Base-by-base conservation (phyloP, 2,797 vertebrate species). In the Brachyalestes nurse region DNA sequence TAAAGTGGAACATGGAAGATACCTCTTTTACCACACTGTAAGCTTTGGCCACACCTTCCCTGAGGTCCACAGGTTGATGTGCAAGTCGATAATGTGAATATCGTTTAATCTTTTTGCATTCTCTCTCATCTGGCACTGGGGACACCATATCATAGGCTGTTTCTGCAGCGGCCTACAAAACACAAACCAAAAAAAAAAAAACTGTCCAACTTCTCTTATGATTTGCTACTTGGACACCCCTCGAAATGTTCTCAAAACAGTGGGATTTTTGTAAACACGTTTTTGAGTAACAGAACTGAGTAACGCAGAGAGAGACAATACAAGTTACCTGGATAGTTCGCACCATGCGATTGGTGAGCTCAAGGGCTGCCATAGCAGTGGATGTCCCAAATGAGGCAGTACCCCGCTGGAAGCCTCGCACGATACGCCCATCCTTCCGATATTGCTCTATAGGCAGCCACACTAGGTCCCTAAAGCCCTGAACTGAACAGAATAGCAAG, bases 61-160 rank as follows among this genome's bases (percentile, higher is more conserved):
- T 92, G 65, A 99, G 93, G 89, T 99, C 97, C 0, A 98, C 97
- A 0, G 98, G 98, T 88, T 99, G 98, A 87, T 97, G 96, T 85
- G 97, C 94, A 85, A 97, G 88, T 62, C 97, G 96, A 72, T 96
- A 96, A 82, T 96, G 96, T 42, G 96, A 94, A 85, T 96, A 96
- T 34, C 96, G 94, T 79, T 95, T 98, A 25, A 95, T 89, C 85
- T 94, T 97, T 86, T 95, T 97, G 34, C 94, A 91, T 82, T 98
- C 96, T 49, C 93, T 90, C 74, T 97, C 95, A 83, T 96, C 96
- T 0, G 96, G 94, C 8, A 97, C 97, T 0, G 98, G 97, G 83
- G 98, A 99, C 12, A 99, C 97, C 98, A 99, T 99, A 89, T 99
- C 97, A 83, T 99, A 99, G 0, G 98, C 97, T 0, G 97, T 99